Percentiles rank a stretch among this genome's conserved stretches.
Evolutionary conservation across 1,140 invertebrate genomes (phyloP).

Genomic region (Bombus superbus): DNA sequence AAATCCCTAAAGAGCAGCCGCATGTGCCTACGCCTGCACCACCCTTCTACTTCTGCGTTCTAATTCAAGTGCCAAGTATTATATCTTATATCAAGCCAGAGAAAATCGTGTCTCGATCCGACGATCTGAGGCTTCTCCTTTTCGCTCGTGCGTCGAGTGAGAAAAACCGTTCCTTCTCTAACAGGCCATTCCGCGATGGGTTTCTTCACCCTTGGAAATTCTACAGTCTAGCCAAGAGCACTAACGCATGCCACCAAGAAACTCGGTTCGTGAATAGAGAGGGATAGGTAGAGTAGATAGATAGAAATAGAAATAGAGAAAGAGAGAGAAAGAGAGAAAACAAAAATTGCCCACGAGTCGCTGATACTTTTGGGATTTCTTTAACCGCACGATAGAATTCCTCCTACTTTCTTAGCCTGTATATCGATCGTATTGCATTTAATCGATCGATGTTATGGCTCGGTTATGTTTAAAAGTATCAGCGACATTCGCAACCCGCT

Average conservation of each 20-base stretch:
- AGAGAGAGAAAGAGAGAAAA: constrained; percentile 52
- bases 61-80: constrained; percentile 60
- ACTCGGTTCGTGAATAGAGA: constrained; percentile 64
- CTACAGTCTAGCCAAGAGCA: constrained; percentile 68
- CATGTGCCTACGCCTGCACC: constrained; percentile 70
- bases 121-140: constrained; percentile 30
- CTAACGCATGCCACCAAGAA: constrained; percentile 76
- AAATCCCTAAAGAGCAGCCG: constrained; percentile 63
- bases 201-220: constrained; percentile 43
- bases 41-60: constrained; percentile 69
- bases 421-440: no score
- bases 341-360: constrained; percentile 49
- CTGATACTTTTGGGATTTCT: constrained; percentile 34
- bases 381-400: background rate
- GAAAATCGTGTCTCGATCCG: constrained; percentile 50
- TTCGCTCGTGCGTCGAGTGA: constrained; percentile 54
- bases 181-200: constrained; percentile 55
- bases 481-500: constrained; percentile 49
- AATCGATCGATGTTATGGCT: background rate
- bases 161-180: constrained; percentile 37
- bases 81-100: constrained; percentile 59
- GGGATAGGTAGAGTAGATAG: constrained; percentile 12
- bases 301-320: constrained; percentile 16
- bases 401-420: background rate
- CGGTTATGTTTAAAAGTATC: constrained; percentile 11